phyloP scores from a whole-genome alignment of 2,113 vertebrate species.

The Candoia aspera region DNA sequence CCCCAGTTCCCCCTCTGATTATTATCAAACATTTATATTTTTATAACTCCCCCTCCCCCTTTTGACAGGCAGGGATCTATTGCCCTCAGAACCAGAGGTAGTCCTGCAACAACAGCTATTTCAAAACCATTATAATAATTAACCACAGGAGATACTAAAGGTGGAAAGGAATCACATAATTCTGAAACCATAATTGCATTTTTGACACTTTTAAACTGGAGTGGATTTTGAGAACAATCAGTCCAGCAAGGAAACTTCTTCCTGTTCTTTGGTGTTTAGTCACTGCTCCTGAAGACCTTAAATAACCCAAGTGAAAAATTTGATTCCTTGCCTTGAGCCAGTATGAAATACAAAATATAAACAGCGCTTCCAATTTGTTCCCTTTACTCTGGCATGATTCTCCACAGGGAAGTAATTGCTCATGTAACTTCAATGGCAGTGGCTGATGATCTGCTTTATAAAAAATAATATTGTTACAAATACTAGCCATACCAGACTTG shows the following conservation, averaged over 20 bases:
- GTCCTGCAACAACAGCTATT: slow-evolving; percentile 69
- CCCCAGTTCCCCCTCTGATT: slow-evolving; percentile 5
- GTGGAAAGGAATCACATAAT: slow-evolving; percentile 64
- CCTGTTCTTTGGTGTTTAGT: slow-evolving; percentile 41
- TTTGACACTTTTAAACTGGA: slow-evolving; percentile 65
- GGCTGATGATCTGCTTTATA: background rate
- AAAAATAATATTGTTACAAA: background rate
- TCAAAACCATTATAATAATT: slow-evolving; percentile 71
- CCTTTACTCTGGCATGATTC: slow-evolving; percentile 34
- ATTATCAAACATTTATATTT: slow-evolving; percentile 55
- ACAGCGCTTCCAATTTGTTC: slow-evolving; percentile 47
- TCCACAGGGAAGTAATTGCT: background rate
- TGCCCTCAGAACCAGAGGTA: slow-evolving; percentile 59
- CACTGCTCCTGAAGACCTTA: slow-evolving; percentile 52
- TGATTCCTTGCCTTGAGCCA: slow-evolving; percentile 45
- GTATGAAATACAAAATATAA: slow-evolving; percentile 43
- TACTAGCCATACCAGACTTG: background rate
- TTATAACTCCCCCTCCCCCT: slow-evolving; percentile 54
- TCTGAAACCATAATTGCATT: slow-evolving; percentile 68
- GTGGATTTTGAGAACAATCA: slow-evolving; percentile 64
- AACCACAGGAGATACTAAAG: slow-evolving; percentile 66
- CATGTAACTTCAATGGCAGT: background rate
- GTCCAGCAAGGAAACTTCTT: slow-evolving; percentile 29
- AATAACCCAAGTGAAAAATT: slow-evolving; percentile 47
- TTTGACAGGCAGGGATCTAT: slow-evolving; percentile 52